These are phyloP conservation scores for Limnodromus scolopaceus DNA, from an alignment of 2,797 vertebrate species.

Conservation along the genomic window DNA sequence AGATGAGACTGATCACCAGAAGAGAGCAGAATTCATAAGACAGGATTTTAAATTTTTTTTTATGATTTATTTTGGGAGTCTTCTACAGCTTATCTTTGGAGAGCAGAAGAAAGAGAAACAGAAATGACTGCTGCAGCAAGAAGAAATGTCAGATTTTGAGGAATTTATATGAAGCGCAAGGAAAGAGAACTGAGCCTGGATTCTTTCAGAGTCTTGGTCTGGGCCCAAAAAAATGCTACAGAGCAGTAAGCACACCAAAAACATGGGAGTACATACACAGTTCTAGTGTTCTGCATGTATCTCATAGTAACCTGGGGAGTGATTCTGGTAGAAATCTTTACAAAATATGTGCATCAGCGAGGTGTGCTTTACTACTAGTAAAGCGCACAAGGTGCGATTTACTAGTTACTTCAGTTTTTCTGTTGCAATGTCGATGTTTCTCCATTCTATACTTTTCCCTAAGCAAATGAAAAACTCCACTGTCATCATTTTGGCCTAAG, in stretches of 20 bases:
- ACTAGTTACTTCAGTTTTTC: background rate
- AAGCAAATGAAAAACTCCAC: background rate
- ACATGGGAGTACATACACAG: background rate
- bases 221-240: background rate
- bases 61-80: background rate
- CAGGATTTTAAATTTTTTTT: background rate
- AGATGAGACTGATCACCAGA: background rate
- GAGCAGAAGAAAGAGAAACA: background rate
- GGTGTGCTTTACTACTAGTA: no score
- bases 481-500: background rate
- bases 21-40: background rate
- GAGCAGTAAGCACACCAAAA: background rate
- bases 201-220: background rate
- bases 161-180: background rate
- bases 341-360: background rate
- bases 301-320: background rate
- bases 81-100: background rate
- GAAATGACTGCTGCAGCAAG: background rate
- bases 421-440: background rate
- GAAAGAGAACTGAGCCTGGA: background rate
- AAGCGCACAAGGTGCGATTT: background rate
- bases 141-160: background rate
- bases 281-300: background rate
- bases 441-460: background rate
- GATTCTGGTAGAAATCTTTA: background rate